Conservation (phyloP, 2,888 invertebrate species). For the Dasypolia templi region DNA sequence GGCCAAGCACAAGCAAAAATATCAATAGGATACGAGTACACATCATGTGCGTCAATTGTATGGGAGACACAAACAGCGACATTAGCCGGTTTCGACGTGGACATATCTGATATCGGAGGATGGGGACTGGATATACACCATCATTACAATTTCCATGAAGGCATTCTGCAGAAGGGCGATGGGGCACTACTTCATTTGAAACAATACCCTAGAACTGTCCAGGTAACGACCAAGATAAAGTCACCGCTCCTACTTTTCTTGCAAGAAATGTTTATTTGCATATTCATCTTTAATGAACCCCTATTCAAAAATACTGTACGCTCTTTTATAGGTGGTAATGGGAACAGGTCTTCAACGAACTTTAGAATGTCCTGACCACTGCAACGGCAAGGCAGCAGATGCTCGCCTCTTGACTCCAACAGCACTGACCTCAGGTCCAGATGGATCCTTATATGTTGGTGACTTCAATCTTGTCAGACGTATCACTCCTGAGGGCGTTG, state of each 20-base stretch:
- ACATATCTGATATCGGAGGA: constrained; percentile 98
- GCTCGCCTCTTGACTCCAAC: constrained; percentile 97
- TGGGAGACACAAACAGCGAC: constrained; percentile 99
- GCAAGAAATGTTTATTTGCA: not conserved
- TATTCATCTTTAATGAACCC: not conserved
- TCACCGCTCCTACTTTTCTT: not conserved
- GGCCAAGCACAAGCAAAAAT: constrained; percentile 96
- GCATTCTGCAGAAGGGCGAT: constrained; percentile 99
- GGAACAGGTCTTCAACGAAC: constrained; percentile 97
- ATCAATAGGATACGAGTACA: constrained; percentile 98
- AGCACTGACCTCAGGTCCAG: constrained; percentile 98
- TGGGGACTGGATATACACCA: constrained; percentile 99
- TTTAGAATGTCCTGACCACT: constrained; percentile 96
- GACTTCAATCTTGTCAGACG: constrained; percentile 98
- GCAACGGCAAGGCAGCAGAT: constrained; percentile 96
- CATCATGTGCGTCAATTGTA: constrained; percentile 95
- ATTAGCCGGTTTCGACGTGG: constrained; percentile 98
- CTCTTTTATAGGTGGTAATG: constrained; percentile 94
- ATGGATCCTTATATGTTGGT: constrained; percentile 99
- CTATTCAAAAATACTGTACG: not conserved
- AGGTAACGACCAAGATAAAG: constrained; percentile 78
- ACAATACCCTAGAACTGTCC: constrained; percentile 96
- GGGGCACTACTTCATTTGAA: constrained; percentile 98
- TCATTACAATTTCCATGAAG: constrained; percentile 99
- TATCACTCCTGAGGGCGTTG: constrained; percentile 96